Evolutionary conservation across 2,888 invertebrate genomes (phyloP).

Genomic region (Dioctria rufipes): DNA sequence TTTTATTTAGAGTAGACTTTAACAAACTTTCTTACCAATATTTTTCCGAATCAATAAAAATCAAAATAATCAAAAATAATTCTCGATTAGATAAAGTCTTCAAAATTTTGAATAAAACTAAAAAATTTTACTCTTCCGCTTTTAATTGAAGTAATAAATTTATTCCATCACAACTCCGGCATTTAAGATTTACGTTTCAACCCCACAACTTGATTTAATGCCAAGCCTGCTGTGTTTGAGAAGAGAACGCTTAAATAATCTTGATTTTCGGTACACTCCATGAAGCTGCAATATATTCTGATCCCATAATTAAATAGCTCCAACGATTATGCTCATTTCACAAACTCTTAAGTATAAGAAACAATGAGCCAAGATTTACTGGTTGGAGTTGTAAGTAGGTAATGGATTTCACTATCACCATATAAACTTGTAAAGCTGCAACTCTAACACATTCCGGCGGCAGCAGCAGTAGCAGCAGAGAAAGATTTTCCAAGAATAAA

Average conservation of each 20-base stretch:
- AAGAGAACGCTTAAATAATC: background rate
- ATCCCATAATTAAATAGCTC: slow-evolving; percentile 45
- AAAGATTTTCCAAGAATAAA: slow-evolving; percentile 52
- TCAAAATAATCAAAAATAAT: too few relatives aligned
- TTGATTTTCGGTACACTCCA: slow-evolving; percentile 31
- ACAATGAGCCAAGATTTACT: slow-evolving; percentile 46
- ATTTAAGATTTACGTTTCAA: too few relatives aligned
- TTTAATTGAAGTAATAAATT: too few relatives aligned
- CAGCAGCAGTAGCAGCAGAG: slow-evolving; percentile 9
- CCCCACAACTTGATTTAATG: too few relatives aligned
- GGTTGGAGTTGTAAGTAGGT: slow-evolving; percentile 24
- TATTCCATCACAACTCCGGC: too few relatives aligned
- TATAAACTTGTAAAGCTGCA: slow-evolving; percentile 21
- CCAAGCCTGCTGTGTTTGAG: too few relatives aligned
- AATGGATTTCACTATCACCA: slow-evolving; percentile 48
- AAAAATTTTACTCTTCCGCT: too few relatives aligned
- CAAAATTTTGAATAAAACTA: too few relatives aligned
- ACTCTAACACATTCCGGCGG: background rate
- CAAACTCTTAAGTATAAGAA: slow-evolving; percentile 40
- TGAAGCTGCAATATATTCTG: slow-evolving; percentile 24
- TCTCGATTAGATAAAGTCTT: too few relatives aligned
- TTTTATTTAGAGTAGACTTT: too few relatives aligned
- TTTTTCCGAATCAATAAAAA: too few relatives aligned
- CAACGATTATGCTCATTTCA: slow-evolving; percentile 44
- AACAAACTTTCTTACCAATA: too few relatives aligned